Percentiles rank a stretch among this genome's conserved stretches.
Conservation (phyloP, 2,797 vertebrate genomes). For the Leontopithecus rosalia region DNA sequence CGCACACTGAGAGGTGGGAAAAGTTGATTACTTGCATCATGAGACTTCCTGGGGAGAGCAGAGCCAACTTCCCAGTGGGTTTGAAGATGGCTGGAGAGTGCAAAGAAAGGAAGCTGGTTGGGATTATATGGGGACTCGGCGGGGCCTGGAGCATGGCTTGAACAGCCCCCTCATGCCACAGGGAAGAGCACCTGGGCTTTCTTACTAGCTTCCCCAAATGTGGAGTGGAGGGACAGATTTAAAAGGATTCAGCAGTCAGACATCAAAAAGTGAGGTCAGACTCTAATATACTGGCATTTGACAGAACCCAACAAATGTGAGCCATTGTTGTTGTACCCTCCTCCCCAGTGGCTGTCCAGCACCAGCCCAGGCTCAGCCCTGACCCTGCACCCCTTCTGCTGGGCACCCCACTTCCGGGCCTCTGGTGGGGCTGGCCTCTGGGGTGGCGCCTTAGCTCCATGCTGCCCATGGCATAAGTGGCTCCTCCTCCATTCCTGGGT, state of each 20-base stretch:
- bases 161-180: background rate
- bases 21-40: accelerated
- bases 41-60: background rate
- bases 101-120: background rate
- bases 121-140: background rate
- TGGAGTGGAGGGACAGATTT: background rate
- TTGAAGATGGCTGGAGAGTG: background rate
- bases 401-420: too few species aligned
- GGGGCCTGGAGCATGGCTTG: background rate
- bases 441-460: background rate
- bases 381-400: background rate
- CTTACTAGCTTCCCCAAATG: background rate
- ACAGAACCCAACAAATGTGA: too few species aligned
- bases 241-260: too few species aligned
- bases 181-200: background rate
- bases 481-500: background rate
- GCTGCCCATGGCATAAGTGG: accelerated
- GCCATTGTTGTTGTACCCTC: background rate
- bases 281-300: background rate
- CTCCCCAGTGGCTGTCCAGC: background rate
- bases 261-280: background rate
- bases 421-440: background rate
- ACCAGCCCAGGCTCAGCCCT: background rate
- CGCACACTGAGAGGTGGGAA: too few species aligned
- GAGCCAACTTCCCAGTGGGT: background rate